A percentile compares a stretch with the other conserved stretches of the same genome.
Evolutionary conservation across 1,140 invertebrate genomes (phyloP).

Genomic region (Halictus rubicundus): DNA sequence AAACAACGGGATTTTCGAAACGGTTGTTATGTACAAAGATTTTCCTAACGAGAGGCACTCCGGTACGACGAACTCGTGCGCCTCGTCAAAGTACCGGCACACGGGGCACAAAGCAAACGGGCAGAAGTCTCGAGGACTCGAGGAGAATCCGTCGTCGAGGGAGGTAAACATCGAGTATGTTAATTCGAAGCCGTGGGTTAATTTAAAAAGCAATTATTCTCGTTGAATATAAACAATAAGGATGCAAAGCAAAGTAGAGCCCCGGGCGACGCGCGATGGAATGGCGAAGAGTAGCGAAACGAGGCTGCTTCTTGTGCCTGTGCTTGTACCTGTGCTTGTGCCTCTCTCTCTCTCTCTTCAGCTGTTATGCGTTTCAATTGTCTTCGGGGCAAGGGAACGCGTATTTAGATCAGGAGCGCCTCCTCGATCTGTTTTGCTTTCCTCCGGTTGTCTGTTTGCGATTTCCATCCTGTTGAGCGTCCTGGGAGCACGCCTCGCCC

Average conservation of each 20-base stretch:
- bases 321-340: too few species aligned
- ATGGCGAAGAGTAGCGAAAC: neutral
- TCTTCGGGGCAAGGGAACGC: constrained; percentile 35
- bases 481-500: neutral
- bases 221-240: constrained; percentile 64
- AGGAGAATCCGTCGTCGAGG: neutral
- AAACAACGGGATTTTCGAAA: neutral
- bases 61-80: neutral
- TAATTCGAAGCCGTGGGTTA: constrained; percentile 30
- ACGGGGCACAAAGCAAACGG: neutral
- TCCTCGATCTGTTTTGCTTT: neutral
- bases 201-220: constrained; percentile 67
- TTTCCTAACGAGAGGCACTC: neutral
- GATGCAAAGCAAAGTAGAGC: constrained; percentile 18
- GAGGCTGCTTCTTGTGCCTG: too few species aligned
- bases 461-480: constrained; percentile 38
- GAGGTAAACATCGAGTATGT: constrained; percentile 30
- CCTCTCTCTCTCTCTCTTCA: neutral
- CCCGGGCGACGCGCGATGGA: neutral
- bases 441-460: neutral
- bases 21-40: neutral
- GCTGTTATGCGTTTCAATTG: constrained; percentile 54
- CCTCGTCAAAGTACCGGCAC: neutral
- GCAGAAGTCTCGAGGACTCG: neutral
- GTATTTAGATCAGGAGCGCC: constrained; percentile 47